These are phyloP conservation scores for Polydrusus tereticollis DNA, from an alignment of 2,888 invertebrate genomes.

Conservation along the genomic window DNA sequence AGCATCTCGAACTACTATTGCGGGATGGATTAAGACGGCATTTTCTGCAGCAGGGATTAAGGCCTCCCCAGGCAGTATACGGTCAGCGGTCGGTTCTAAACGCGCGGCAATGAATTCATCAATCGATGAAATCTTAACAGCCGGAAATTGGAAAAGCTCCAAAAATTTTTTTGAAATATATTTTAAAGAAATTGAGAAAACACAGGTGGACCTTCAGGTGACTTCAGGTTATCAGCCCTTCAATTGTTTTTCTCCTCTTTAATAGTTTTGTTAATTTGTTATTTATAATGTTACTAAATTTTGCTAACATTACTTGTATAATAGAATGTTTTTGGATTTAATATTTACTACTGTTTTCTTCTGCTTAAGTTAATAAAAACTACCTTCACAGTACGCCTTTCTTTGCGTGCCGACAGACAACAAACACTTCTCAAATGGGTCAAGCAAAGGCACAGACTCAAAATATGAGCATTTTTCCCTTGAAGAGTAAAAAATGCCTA, in stretches of 20 bases:
- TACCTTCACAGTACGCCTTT: not conserved
- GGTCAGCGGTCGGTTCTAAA: slow-evolving; percentile 42
- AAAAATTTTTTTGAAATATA: slow-evolving; percentile 32
- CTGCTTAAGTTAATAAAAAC: not conserved
- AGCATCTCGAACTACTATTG: slow-evolving; percentile 42
- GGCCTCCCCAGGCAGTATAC: slow-evolving; percentile 43
- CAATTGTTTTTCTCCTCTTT: slow-evolving; percentile 17
- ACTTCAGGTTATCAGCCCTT: slow-evolving; percentile 9
- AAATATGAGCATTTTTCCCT: slow-evolving; percentile 26
- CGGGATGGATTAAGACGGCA: slow-evolving; percentile 43
- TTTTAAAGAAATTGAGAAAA: slow-evolving; percentile 25
- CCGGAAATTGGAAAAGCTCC: slow-evolving; percentile 39
- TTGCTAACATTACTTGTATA: not conserved
- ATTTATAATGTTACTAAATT: not conserved
- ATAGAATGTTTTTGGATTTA: not conserved
- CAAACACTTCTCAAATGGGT: slow-evolving; percentile 15
- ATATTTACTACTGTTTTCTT: not conserved
- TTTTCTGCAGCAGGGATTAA: slow-evolving; percentile 36
- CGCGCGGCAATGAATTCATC: slow-evolving; percentile 14
- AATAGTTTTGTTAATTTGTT: not conserved
- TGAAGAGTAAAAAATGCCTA: slow-evolving; percentile 25
- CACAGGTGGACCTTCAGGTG: slow-evolving; percentile 3
- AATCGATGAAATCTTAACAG: slow-evolving; percentile 38
- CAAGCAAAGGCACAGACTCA: slow-evolving; percentile 22
- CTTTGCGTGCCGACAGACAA: not conserved